Evolutionary conservation across 1,140 invertebrate genomes (phyloP).

Genomic region (Microvelia longipes): DNA sequence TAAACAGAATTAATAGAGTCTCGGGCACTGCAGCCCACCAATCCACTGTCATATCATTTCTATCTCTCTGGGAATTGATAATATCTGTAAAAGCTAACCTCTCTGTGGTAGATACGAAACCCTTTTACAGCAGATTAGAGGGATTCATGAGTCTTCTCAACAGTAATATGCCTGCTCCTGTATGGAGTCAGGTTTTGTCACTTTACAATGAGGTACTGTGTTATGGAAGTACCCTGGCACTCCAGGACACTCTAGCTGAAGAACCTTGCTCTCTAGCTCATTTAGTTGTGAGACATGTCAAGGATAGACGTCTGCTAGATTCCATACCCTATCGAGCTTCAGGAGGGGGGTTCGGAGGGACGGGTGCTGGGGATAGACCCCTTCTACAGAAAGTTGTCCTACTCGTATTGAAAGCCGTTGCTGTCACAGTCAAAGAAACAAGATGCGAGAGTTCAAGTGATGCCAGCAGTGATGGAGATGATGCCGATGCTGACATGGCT

Average conservation of each 20-base stretch:
- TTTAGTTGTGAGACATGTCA: constrained; percentile 65
- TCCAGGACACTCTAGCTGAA: constrained; percentile 70
- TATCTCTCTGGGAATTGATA: constrained; percentile 75
- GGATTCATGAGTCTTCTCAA: constrained; percentile 58
- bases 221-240: constrained; percentile 71
- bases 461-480: constrained; percentile 63
- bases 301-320: constrained; percentile 63
- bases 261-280: constrained; percentile 74
- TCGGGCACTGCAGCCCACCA: constrained; percentile 33
- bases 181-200: constrained; percentile 68
- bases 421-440: constrained; percentile 77
- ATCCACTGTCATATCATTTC: constrained; percentile 52
- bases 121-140: constrained; percentile 70
- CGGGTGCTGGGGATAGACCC: constrained; percentile 39
- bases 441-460: constrained; percentile 56
- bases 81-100: constrained; percentile 81
- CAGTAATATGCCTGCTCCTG: constrained; percentile 52
- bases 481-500: constrained; percentile 75
- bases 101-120: constrained; percentile 71
- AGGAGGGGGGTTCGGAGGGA: constrained; percentile 35
- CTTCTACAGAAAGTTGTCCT: constrained; percentile 70
- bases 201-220: constrained; percentile 77
- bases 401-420: constrained; percentile 70
- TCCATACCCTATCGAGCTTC: constrained; percentile 41
- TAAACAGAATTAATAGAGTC: constrained; percentile 39